Percentiles rank a stretch among this genome's conserved stretches.
These are phyloP conservation scores for Steinernema scapterisci DNA, from an alignment of 2,888 invertebrate species.

Conservation along the genomic window DNA sequence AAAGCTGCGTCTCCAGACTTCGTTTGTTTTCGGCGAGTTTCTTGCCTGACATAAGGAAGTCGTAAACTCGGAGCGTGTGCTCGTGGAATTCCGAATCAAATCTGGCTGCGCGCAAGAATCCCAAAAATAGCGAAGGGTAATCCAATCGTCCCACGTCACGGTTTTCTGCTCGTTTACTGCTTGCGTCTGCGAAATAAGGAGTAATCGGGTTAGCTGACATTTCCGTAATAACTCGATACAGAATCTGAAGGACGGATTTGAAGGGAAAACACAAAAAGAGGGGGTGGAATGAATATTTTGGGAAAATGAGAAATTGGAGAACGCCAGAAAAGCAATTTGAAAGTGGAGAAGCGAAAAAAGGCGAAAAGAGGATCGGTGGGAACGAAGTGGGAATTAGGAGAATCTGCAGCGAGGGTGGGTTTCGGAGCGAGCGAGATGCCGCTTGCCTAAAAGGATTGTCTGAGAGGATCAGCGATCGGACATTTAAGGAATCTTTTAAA, in stretches of 20 bases:
- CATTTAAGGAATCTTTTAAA: too few species aligned
- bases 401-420: neutral
- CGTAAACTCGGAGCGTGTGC: too few species aligned
- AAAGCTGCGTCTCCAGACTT: too few species aligned
- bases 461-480: too few species aligned
- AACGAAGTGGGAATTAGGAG: neutral
- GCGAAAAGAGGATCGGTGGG: neutral
- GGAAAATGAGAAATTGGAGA: conserved; percentile 6
- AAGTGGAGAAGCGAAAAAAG: neutral
- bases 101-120: neutral
- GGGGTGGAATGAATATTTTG: neutral
- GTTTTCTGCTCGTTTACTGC: neutral
- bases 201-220: neutral
- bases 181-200: neutral
- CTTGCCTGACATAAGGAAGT: too few species aligned
- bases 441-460: too few species aligned
- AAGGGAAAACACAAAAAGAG: neutral
- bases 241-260: neutral
- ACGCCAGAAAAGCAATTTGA: neutral
- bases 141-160: neutral
- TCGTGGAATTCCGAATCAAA: too few species aligned
- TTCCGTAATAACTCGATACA: conserved; percentile 1
- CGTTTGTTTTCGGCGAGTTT: too few species aligned
- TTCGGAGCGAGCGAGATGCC: too few species aligned
- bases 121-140: neutral